A percentile compares a stretch with the other conserved stretches of the same genome.
These are phyloP conservation scores for Ptilonorhynchus violaceus DNA, from an alignment of 2,113 vertebrate species.

Conservation along the genomic window DNA sequence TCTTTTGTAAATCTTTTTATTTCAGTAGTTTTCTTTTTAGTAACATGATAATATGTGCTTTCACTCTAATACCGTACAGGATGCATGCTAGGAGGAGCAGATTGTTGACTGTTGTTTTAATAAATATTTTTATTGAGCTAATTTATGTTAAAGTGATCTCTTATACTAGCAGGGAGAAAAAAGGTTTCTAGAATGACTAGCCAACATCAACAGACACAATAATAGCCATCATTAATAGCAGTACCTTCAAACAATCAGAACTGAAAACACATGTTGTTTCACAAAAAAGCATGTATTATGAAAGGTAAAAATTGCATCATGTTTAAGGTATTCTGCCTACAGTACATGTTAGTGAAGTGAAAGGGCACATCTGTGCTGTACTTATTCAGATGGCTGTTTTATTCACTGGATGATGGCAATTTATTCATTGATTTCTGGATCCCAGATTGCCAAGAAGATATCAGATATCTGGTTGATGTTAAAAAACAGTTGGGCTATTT, in stretches of 20 bases:
- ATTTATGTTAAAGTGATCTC: slow-evolving; percentile 34
- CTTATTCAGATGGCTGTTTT: slow-evolving; percentile 17
- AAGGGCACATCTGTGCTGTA: slow-evolving; percentile 39
- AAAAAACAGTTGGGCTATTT: not conserved
- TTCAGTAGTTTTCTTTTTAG: slow-evolving; percentile 24
- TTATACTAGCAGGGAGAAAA: not conserved
- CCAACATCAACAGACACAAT: not conserved
- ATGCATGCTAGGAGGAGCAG: slow-evolving; percentile 24
- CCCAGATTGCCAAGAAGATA: slow-evolving; percentile 17
- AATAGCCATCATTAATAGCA: not conserved
- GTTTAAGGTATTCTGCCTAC: slow-evolving; percentile 26
- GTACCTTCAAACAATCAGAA: not conserved
- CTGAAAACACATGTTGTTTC: not conserved
- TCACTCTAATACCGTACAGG: not conserved
- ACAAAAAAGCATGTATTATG: not conserved
- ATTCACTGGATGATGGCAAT: slow-evolving; percentile 22
- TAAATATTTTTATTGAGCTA: slow-evolving; percentile 53
- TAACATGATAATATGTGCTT: not conserved
- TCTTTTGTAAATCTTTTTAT: not conserved
- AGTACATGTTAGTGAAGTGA: not conserved
- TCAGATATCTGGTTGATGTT: slow-evolving; percentile 5
- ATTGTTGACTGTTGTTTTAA: slow-evolving; percentile 53
- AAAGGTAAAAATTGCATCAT: slow-evolving; percentile 1
- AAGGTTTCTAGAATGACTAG: not conserved
- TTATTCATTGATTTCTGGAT: slow-evolving; percentile 58